Evolutionary conservation across 2,888 invertebrate species (phyloP).

Genomic region (Dioctria linearis): DNA sequence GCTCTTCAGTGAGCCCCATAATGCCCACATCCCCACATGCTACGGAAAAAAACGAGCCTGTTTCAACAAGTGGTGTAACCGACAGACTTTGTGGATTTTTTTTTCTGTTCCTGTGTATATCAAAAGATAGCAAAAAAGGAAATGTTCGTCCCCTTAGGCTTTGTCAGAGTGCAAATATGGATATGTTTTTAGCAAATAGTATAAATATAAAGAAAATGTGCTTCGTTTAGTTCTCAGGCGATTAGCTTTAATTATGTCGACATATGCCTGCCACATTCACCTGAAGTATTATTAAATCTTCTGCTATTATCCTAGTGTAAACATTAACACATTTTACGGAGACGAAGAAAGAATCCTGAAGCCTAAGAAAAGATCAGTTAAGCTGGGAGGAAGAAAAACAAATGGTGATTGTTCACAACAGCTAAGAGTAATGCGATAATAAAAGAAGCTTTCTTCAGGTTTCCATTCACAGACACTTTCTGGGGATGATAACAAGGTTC

Average conservation of each 20-base stretch:
- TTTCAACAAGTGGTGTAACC: slow-evolving; percentile 43
- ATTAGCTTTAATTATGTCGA: slow-evolving; percentile 17
- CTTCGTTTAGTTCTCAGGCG: slow-evolving; percentile 8
- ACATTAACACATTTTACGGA: neutral
- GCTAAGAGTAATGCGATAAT: slow-evolving; percentile 5
- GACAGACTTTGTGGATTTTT: slow-evolving; percentile 36
- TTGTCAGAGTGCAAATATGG: neutral
- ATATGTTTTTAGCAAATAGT: neutral
- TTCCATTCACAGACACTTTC: slow-evolving; percentile 37
- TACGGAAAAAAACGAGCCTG: neutral
- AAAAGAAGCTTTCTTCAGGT: slow-evolving; percentile 24
- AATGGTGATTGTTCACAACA: neutral
- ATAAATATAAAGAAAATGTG: slow-evolving; percentile 16
- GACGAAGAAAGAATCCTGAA: too few relatives aligned
- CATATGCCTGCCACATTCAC: neutral
- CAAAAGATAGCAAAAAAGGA: slow-evolving; percentile 11
- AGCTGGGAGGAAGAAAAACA: neutral
- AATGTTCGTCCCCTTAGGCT: slow-evolving; percentile 16
- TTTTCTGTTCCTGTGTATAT: neutral
- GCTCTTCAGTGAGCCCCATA: neutral
- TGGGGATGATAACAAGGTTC: slow-evolving; percentile 32
- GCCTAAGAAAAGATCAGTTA: too few relatives aligned
- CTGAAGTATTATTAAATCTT: neutral
- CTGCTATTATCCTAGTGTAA: slow-evolving; percentile 6
- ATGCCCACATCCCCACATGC: slow-evolving; percentile 17